Evolutionary conservation across 2,888 invertebrate species (phyloP), one percentile per base, ranked within the genome.

Genomic region (Cosmia trapezina): DNA sequence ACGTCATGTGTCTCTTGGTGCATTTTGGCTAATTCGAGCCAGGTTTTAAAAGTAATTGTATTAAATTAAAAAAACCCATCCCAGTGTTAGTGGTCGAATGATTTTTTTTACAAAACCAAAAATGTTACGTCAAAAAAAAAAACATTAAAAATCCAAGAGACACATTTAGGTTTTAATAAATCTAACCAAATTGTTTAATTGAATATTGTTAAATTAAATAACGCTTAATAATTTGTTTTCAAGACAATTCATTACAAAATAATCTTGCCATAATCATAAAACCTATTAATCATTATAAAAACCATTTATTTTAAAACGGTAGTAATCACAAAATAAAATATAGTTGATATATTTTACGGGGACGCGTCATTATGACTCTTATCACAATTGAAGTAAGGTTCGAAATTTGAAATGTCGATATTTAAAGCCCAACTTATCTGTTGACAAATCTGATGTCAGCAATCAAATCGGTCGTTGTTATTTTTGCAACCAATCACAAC

Each of bases 181-280:
- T 65, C 12, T 66, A 47, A 69, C 41, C 62, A 78, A 83, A 66
- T 22, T 33, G 51, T 61, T 81, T 28, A 33, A 51, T 43, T 69
- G 12, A 22, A 37, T 43, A n/a, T 53, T 63, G n/a, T 63, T 12
- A 56, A 72, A 57, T 68, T 66, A 12, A 65, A 60, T 59, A 82
- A 73, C 69, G 66, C 83, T 70, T 70, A 70, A 28, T 54, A 17
- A 65, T 69, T 59, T n/a, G 33, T 59, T 74, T 70, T 11, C 53
- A 64, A 62, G 7, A 64, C 47, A 53, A 28, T 51, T 71, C 22
- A 45, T 70, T 49, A 61, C 33, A 81, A 62, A 59, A 62, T 62
- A 76, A 56, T 80, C 81, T 83, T 83, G 81, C 80, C 81, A 69
- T 79, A 60, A 70, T 70, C 17, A 66, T 62, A 43, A 75, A 65